Evolutionary conservation across 2,888 invertebrate genomes (phyloP).

Genomic region (Scaptomyza tumidula): DNA sequence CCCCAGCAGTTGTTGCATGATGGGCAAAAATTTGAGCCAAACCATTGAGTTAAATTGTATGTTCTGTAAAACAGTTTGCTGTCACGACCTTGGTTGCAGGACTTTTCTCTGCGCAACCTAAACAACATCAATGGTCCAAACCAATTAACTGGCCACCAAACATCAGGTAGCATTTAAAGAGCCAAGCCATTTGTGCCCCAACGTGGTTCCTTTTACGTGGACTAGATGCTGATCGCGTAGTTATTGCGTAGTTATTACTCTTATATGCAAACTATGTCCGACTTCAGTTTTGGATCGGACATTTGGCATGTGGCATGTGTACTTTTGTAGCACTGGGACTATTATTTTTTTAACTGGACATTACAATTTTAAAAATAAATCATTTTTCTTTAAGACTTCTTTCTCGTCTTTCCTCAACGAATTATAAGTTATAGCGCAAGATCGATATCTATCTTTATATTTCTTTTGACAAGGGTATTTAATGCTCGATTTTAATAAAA

Average conservation of each 20-base stretch:
- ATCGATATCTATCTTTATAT: not conserved
- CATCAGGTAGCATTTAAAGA: no score
- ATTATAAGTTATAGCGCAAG: no score
- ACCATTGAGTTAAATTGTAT: not conserved
- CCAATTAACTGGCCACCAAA: conserved; percentile 13
- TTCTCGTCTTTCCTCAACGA: no score
- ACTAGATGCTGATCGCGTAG: conserved; percentile 37
- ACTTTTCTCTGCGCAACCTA: conserved; percentile 46
- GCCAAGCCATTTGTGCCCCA: conserved; percentile 21
- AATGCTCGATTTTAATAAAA: not conserved
- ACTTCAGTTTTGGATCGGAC: conserved; percentile 50
- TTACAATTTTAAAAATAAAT: no score
- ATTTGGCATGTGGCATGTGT: no score
- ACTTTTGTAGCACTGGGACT: no score
- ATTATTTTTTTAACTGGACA: no score
- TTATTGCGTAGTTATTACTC: conserved; percentile 50
- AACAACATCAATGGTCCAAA: conserved; percentile 49
- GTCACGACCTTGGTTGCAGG: conserved; percentile 17
- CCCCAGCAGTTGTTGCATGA: no score
- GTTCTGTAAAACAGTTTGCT: conserved; percentile 42
- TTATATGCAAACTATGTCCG: conserved; percentile 48
- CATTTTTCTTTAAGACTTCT: no score
- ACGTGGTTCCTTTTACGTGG: conserved; percentile 47
- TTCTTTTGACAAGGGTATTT: not conserved
- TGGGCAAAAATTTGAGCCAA: not conserved